Evolutionary conservation across 1,140 invertebrate genomes (phyloP), one percentile per base, ranked within the genome.

Genomic region (Xylocopa sonorina): DNA sequence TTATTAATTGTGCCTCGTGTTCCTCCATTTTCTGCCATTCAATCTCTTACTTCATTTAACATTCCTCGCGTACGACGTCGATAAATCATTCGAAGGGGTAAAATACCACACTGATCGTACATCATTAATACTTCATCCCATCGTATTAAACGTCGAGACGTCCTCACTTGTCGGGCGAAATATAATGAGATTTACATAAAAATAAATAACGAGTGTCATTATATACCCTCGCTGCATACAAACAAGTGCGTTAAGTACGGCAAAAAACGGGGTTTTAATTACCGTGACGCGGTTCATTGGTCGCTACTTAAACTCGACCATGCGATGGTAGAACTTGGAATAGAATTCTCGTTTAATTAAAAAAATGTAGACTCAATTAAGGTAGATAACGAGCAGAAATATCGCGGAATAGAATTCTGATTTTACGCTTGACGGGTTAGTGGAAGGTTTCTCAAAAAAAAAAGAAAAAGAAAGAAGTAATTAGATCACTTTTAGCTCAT

Each of bases 11-110:
- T 4, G 14, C 14, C 27, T n/a, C 16, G 27, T 9, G 34, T 41
- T 38, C 16, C 48, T 48, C 57, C 24, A 64, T 86, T 67, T 68
- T 60, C 76, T 75, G 9, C 43, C 73, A 55, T 50, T 78, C 72
- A 63, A 29, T 60, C 51, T 32, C 46, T 74, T 62, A 58, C 77
- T 78, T 80, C 82, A 85, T 80, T 84, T 82, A 80, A 88, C 89
- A 88, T 90, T 91, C 86, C 88, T 89, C 89, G 88, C 87, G 83
- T 83, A 87, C 82, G 87, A 83, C 50, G 78, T 85, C 90, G 87
- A 91, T 90, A 89, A 90, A 89, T 90, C 88, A 88, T 71, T 57
- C 16, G 16, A 21, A 41, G 29, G 51, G 64, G 24, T 34, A 38
- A 27, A 55, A 32, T 38, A 57, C 51, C 67, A 41, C 12, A 55